These are phyloP conservation scores for Carassius gibelio DNA, from an alignment of 2,113 vertebrate species.

Conservation along the genomic window DNA sequence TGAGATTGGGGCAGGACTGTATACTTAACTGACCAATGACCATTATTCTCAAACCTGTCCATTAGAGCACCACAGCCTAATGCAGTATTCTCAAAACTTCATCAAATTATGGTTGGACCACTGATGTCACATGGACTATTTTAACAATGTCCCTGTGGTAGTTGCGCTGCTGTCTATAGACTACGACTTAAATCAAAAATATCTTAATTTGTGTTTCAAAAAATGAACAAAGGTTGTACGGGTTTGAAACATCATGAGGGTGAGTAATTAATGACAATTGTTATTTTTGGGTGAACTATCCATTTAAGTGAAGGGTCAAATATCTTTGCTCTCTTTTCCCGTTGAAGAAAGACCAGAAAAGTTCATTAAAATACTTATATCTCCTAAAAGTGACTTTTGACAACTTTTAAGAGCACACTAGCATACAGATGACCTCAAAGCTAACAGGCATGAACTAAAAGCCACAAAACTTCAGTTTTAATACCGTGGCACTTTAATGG, in stretches of 20 bases:
- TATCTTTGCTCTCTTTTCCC: not conserved
- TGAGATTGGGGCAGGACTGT: not conserved
- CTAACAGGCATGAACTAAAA: constrained; percentile 5
- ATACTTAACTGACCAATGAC: not conserved
- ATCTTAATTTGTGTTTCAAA: no score
- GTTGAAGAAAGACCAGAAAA: not conserved
- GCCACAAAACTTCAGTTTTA: not conserved
- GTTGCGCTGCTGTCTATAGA: no score
- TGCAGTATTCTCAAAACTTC: no score
- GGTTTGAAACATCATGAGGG: no score
- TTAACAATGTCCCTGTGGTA: no score
- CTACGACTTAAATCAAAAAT: no score
- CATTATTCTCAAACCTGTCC: no score
- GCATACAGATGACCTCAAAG: not conserved
- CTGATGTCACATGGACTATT: no score
- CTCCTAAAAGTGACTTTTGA: not conserved
- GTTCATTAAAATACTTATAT: not conserved
- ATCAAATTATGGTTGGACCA: no score
- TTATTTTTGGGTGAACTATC: not conserved
- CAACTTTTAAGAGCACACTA: not conserved
- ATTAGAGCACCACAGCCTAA: no score
- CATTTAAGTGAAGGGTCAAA: not conserved
- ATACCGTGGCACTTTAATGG: not conserved
- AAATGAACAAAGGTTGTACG: no score
- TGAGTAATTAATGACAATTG: no score